phyloP scores from a whole-genome alignment of 2,797 vertebrate species.

The Xenentodon cancila region DNA sequence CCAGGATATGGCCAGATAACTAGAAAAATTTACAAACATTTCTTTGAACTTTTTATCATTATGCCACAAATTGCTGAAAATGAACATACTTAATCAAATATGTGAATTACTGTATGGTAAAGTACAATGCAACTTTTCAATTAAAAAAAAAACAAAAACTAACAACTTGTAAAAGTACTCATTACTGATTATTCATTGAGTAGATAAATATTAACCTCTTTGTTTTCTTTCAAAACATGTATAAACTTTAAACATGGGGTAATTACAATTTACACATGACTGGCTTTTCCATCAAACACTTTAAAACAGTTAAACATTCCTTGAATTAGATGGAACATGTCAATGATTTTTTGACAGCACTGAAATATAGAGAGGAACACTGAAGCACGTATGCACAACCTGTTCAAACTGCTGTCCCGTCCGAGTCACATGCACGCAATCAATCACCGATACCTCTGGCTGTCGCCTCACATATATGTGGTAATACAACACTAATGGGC shows the following conservation, averaged over 20 bases:
- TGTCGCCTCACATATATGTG: slow-evolving; percentile 53
- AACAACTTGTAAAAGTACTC: slow-evolving; percentile 14
- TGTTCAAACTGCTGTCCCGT: slow-evolving; percentile 53
- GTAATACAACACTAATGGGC: slow-evolving; percentile 68
- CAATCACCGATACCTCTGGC: slow-evolving; percentile 71
- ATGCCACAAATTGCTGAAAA: neutral
- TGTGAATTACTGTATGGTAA: too few relatives aligned
- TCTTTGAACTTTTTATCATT: neutral
- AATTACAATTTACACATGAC: slow-evolving; percentile 79
- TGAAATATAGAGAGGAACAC: slow-evolving; percentile 60
- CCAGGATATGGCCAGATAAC: too few relatives aligned
- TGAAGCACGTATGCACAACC: slow-evolving; percentile 52
- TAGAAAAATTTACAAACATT: too few relatives aligned
- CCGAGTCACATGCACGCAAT: slow-evolving; percentile 64
- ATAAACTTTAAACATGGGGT: slow-evolving; percentile 80
- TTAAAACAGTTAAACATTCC: slow-evolving; percentile 81
- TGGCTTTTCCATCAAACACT: slow-evolving; percentile 65
- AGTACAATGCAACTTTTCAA: neutral
- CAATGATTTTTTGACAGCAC: slow-evolving; percentile 75
- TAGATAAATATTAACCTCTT: slow-evolving; percentile 73
- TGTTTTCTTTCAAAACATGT: slow-evolving; percentile 78
- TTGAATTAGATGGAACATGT: slow-evolving; percentile 69
- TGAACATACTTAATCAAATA: too few relatives aligned
- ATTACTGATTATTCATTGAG: slow-evolving; percentile 43
- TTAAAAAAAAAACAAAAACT: slow-evolving; percentile 2